A percentile compares a stretch with the other conserved stretches of the same genome.
Conservation (phyloP, 2,113 vertebrate genomes). For the Takifugu bimaculatus region DNA sequence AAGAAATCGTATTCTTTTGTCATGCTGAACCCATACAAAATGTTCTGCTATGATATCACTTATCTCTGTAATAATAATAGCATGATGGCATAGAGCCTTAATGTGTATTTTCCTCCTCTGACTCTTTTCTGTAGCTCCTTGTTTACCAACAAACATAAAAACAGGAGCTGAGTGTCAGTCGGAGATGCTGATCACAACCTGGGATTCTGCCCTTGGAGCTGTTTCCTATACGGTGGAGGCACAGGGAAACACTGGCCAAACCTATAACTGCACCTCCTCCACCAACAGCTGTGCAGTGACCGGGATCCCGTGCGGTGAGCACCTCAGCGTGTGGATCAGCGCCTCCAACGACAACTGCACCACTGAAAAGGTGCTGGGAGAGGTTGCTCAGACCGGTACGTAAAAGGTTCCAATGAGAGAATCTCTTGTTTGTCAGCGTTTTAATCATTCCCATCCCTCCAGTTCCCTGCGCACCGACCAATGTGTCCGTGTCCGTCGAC, state of each 20-base stretch:
- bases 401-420: not conserved
- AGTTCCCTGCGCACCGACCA: constrained; percentile 73
- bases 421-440: not conserved
- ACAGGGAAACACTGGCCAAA: constrained; percentile 56
- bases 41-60: too few species aligned
- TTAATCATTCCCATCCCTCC: not conserved
- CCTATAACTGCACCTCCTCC: constrained; percentile 71
- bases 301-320: constrained; percentile 67
- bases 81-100: not conserved
- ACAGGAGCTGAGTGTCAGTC: constrained; percentile 49
- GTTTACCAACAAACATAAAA: constrained; percentile 65
- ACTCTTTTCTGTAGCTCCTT: constrained; percentile 65
- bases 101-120: not conserved
- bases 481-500: constrained; percentile 29
- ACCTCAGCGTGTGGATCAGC: constrained; percentile 67
- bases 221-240: constrained; percentile 62
- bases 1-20: too few species aligned
- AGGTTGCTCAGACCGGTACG: constrained; percentile 67
- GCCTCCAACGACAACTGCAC: constrained; percentile 67
- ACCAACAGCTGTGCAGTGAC: constrained; percentile 61
- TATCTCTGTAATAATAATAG: too few species aligned
- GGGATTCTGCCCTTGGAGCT: constrained; percentile 69
- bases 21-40: too few species aligned
- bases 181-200: constrained; percentile 54
- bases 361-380: constrained; percentile 54